These are phyloP conservation scores for Lordiphosa fenestrarum DNA, from an alignment of 2,888 invertebrate species.

Conservation along the genomic window DNA sequence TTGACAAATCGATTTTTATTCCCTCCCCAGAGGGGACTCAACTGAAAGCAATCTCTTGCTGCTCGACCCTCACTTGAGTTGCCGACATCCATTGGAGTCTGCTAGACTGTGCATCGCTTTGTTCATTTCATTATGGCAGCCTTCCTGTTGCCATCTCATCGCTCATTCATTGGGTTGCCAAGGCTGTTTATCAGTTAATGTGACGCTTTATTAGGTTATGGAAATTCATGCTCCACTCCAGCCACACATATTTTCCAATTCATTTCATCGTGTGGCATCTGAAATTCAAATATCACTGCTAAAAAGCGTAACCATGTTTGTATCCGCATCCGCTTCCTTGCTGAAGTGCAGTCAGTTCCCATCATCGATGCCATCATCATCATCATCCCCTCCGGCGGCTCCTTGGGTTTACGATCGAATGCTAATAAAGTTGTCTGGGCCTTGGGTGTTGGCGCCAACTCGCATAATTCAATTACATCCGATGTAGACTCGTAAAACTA, in stretches of 20 bases:
- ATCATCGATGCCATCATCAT: slow-evolving; percentile 40
- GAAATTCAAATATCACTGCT: slow-evolving; percentile 67
- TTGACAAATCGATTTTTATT: slow-evolving; percentile 56
- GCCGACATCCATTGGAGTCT: slow-evolving; percentile 24
- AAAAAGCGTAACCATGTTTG: slow-evolving; percentile 61
- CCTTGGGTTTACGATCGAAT: slow-evolving; percentile 68
- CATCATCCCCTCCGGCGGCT: slow-evolving; percentile 14
- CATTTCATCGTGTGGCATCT: slow-evolving; percentile 63
- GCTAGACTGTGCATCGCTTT: slow-evolving; percentile 30
- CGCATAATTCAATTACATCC: slow-evolving; percentile 79
- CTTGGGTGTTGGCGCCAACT: slow-evolving; percentile 69
- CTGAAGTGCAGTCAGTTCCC: slow-evolving; percentile 1
- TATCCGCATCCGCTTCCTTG: slow-evolving; percentile 14
- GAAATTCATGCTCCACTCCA: slow-evolving; percentile 5
- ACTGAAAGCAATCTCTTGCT: slow-evolving; percentile 36
- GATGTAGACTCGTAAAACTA: slow-evolving; percentile 79
- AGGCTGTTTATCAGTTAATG: slow-evolving; percentile 50
- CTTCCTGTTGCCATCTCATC: slow-evolving; percentile 39
- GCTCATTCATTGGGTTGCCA: slow-evolving; percentile 29
- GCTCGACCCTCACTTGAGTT: slow-evolving; percentile 8
- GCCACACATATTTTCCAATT: slow-evolving; percentile 76
- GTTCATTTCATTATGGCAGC: slow-evolving; percentile 38
- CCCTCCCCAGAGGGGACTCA: slow-evolving; percentile 23
- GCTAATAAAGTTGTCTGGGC: slow-evolving; percentile 78
- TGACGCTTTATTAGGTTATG: slow-evolving; percentile 22